Base-by-base conservation (phyloP, 2,113 vertebrate species). In the Heterochromis multidens region DNA sequence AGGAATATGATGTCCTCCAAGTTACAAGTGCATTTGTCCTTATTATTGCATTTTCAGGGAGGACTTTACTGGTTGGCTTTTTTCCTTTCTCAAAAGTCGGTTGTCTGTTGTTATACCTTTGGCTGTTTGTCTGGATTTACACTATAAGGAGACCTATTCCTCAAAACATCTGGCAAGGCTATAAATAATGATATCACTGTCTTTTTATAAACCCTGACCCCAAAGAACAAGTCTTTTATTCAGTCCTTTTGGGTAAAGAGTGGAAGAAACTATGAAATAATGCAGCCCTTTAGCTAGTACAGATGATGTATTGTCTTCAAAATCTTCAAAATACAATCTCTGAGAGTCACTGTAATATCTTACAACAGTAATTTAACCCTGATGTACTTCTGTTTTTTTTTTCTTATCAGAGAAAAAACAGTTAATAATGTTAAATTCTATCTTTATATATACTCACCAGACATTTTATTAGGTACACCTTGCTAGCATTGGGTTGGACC, bases 11-110 rank as follows among this genome's bases (percentile, higher is more conserved):
- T 88, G 79, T 87, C 86, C 86, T 83, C 29, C 17, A 60, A 65
- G 79, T 77, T 77, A 56, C 23, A 27, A 80, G 78, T 89, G 82
- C 76, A 91, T 84, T 86, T 84, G 78, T 83, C 11, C 59, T 8
- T 10, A 7, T 86, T 85, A 84, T 59, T 78, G 79, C 25, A 81
- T 88, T 85, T 88, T 87, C 78, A 76, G 56, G 54, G 54, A 83
- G 40, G 16, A 27, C 74, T 56, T 85, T 56, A 80, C 79, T 33
- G 2, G 58, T 27, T 25, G 8, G 23, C 21, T 21, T 79, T 72
- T 63, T 60, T n/a, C 63, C 17, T 61, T 63, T 82, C 17, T 87
- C 21, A 8, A 49, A 60, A 81, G 40, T 85, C 2, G 4, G 8
- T 70, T 77, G 52, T 82, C 74, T 31, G 13, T 17, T 77, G 19